Conservation (phyloP, 2,888 invertebrate species). For the Globia sparganii region DNA sequence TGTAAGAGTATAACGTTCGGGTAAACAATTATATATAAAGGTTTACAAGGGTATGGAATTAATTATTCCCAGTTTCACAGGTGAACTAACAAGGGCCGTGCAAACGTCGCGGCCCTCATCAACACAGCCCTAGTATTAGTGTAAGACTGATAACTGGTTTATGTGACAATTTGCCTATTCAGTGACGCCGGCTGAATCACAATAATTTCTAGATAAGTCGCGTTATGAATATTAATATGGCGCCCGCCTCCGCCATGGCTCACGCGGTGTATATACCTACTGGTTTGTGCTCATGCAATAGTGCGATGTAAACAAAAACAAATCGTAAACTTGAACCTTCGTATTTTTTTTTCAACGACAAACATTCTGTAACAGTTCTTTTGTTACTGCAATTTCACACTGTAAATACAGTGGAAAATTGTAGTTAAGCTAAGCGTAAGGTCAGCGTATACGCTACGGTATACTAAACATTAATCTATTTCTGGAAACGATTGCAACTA, state of each 20-base stretch:
- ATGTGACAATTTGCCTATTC: conserved; percentile 67
- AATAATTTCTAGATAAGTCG: conserved; percentile 58
- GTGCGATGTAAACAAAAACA: conserved; percentile 26
- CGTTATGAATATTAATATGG: conserved; percentile 55
- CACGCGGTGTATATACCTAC: not conserved
- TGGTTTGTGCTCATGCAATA: conserved; percentile 7
- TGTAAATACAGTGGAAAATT: not conserved
- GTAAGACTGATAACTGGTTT: conserved; percentile 71
- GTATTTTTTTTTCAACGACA: conserved; percentile 6
- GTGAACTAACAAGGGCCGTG: conserved; percentile 74
- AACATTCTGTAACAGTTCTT: not conserved
- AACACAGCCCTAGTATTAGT: conserved; percentile 70
- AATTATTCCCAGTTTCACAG: conserved; percentile 76
- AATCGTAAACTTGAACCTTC: conserved; percentile 18
- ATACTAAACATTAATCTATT: not conserved
- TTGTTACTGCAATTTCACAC: not conserved
- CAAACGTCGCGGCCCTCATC: conserved; percentile 69
- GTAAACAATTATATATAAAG: conserved; percentile 68
- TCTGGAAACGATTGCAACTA: not conserved
- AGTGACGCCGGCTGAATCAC: conserved; percentile 54
- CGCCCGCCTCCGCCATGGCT: not conserved
- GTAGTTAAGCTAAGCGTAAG: too few species aligned
- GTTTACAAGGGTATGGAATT: conserved; percentile 71
- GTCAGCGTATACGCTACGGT: not conserved
- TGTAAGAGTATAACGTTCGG: conserved; percentile 66